phyloP scores from a whole-genome alignment of 2,797 vertebrate species.

The Danio choprae region DNA sequence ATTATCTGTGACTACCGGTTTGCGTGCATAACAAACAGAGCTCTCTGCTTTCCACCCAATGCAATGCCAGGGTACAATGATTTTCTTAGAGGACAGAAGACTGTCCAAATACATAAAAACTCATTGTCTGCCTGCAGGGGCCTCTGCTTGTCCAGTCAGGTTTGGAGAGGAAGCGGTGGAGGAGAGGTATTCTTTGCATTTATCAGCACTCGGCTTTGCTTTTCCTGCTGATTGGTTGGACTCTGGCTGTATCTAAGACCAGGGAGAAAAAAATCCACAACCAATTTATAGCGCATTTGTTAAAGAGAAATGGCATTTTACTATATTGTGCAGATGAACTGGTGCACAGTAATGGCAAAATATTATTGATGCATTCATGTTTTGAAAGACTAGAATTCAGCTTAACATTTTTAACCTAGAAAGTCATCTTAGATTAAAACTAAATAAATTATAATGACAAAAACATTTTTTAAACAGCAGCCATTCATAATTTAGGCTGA shows the following conservation, averaged over 20 bases:
- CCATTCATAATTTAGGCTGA: not conserved
- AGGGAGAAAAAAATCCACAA: constrained; percentile 29
- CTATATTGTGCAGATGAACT: constrained; percentile 16
- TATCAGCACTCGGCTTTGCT: constrained; percentile 7
- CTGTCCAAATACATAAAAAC: constrained; percentile 69
- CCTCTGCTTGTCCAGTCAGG: constrained; percentile 61
- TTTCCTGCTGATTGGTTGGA: constrained; percentile 17
- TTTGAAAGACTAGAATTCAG: not conserved
- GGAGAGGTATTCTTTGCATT: constrained; percentile 35
- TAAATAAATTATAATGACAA: not conserved
- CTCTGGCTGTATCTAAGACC: constrained; percentile 16
- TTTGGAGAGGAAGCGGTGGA: constrained; percentile 60
- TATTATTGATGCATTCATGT: constrained; percentile 1
- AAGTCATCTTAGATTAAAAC: not conserved
- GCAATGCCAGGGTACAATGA: constrained; percentile 48
- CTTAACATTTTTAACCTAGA: not conserved
- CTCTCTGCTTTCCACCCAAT: constrained; percentile 30
- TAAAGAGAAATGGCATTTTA: constrained; percentile 30
- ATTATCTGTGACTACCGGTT: constrained; percentile 15
- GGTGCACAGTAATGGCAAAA: constrained; percentile 13
- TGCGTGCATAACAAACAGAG: constrained; percentile 36
- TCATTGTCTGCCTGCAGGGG: constrained; percentile 68
- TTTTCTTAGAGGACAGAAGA: constrained; percentile 63
- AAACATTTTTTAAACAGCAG: not conserved
- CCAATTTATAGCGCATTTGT: constrained; percentile 36